These are phyloP conservation scores for Microplitis deprimator DNA, from an alignment of 2,888 invertebrate species.

Conservation along the genomic window DNA sequence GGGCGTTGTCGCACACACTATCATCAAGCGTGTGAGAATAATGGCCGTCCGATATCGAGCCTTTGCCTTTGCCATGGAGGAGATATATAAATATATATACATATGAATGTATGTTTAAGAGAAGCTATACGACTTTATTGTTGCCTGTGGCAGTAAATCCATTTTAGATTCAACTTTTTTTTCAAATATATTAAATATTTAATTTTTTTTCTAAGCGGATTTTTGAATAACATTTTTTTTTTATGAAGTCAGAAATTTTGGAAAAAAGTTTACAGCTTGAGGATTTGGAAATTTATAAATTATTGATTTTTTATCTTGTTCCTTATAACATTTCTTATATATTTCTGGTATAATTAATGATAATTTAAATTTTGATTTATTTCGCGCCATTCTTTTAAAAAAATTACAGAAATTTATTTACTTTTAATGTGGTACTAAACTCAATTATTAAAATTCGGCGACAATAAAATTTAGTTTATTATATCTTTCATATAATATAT, in stretches of 20 bases:
- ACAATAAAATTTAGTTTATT: not conserved
- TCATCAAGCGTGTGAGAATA: constrained; percentile 26
- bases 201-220: not conserved
- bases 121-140: constrained; percentile 7
- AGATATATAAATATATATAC: constrained; percentile 6
- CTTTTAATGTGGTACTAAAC: too few species aligned
- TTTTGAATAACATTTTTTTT: too few species aligned
- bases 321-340: too few species aligned
- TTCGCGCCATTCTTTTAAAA: too few species aligned
- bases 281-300: too few species aligned
- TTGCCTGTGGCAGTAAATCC: not conserved
- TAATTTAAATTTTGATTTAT: too few species aligned
- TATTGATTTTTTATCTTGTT: too few species aligned
- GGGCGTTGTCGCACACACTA: constrained; percentile 24
- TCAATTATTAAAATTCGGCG: too few species aligned
- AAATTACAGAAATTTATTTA: too few species aligned
- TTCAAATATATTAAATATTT: not conserved
- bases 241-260: too few species aligned
- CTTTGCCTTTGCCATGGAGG: not conserved
- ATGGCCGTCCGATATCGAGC: constrained; percentile 22
- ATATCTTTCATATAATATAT: not conserved
- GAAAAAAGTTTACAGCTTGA: too few species aligned
- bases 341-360: too few species aligned
- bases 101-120: constrained; percentile 2
- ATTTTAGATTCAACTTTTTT: not conserved